Evolutionary conservation across 2,113 vertebrate genomes (phyloP).

Genomic region (Misgurnus mizolepis): DNA sequence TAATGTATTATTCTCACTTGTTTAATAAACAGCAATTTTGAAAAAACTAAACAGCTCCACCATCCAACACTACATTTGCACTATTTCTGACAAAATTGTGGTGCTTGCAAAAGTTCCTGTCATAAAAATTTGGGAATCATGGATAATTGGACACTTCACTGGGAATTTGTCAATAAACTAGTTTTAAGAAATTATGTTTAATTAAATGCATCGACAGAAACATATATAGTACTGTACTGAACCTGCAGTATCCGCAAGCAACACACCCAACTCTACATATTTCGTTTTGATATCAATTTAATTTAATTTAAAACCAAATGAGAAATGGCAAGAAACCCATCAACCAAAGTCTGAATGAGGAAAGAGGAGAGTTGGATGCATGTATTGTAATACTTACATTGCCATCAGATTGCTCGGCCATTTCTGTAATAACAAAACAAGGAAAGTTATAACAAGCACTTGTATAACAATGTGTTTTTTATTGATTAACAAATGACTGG

Average conservation of each 20-base stretch:
- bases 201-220: no score
- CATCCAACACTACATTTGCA: not conserved
- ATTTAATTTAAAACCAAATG: constrained; percentile 49
- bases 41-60: not conserved
- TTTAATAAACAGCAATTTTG: not conserved
- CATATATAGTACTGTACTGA: no score
- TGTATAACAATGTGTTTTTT: not conserved
- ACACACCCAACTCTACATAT: not conserved
- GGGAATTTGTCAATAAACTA: not conserved
- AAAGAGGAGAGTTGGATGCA: not conserved
- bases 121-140: no score
- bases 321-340: constrained; percentile 44
- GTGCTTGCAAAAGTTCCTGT: no score
- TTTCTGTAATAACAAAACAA: constrained; percentile 59
- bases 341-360: not conserved
- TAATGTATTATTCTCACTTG: not conserved
- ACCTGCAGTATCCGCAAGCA: not conserved
- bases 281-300: not conserved
- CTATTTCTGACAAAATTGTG: not conserved
- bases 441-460: not conserved
- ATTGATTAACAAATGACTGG: not conserved
- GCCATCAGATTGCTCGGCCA: constrained; percentile 56
- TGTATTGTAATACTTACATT: constrained; percentile 65
- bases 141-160: not conserved
- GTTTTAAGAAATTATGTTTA: no score